These are phyloP conservation scores for Nesometra sesokonis DNA, from an alignment of 35 echinoderm and acorn worm species.

Conservation along the genomic window DNA sequence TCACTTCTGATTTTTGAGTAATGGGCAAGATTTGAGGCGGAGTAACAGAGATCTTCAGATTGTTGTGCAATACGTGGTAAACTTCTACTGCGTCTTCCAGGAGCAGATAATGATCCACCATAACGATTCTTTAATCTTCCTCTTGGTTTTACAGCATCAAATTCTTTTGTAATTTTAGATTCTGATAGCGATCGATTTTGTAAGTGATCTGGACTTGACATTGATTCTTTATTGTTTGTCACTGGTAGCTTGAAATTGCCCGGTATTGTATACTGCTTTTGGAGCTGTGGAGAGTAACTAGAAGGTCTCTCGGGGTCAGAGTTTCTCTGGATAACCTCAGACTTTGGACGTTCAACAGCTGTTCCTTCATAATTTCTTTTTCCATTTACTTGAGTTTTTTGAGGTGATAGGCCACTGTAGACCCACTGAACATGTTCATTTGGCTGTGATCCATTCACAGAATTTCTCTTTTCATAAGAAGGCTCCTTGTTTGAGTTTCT, in stretches of 20 bases:
- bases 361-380: not conserved
- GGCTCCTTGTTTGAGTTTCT: not conserved
- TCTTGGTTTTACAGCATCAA: not conserved
- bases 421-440: not conserved
- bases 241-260: not conserved
- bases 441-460: not conserved
- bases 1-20: not conserved
- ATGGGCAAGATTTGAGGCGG: not conserved
- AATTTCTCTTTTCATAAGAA: not conserved
- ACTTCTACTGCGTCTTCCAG: not conserved
- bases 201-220: not conserved
- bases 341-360: not conserved
- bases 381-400: not conserved
- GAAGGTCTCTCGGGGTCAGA: not conserved
- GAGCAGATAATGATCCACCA: not conserved
- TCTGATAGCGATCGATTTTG: not conserved
- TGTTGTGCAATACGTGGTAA: not conserved
- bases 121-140: not conserved
- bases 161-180: not conserved
- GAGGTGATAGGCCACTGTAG: not conserved
- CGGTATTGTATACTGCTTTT: not conserved
- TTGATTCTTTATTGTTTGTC: not conserved
- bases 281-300: not conserved
- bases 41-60: not conserved
- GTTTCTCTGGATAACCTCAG: not conserved